phyloP scores from a whole-genome alignment of 2,797 vertebrate species.

The Emys orbicularis region DNA sequence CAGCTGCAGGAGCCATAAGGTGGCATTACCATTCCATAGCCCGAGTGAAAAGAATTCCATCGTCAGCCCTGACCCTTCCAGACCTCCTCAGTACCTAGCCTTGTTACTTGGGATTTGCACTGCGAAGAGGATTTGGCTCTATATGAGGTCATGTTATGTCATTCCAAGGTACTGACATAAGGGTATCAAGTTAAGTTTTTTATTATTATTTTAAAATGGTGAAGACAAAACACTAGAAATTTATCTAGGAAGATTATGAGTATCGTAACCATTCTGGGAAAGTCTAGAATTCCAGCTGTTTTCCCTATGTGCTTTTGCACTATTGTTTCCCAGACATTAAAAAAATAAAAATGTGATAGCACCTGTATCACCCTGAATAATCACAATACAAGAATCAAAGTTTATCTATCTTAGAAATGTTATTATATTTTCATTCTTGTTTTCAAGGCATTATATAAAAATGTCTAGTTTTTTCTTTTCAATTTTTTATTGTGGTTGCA shows the following conservation, averaged over 20 bases:
- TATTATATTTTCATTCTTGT: conserved; percentile 12
- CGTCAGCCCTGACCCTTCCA: background rate
- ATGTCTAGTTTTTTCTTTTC: background rate
- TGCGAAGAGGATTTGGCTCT: background rate
- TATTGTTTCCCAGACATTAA: background rate
- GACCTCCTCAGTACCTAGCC: background rate
- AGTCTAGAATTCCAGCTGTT: conserved; percentile 1
- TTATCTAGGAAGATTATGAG: background rate
- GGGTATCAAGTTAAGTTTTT: background rate
- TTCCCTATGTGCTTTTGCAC: background rate
- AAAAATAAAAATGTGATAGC: background rate
- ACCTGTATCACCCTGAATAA: background rate
- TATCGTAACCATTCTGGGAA: background rate
- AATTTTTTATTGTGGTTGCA: background rate
- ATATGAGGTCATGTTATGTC: background rate
- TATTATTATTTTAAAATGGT: background rate
- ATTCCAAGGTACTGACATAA: background rate
- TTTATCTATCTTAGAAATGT: background rate
- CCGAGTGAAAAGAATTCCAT: background rate
- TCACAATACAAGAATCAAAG: background rate
- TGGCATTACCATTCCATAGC: background rate
- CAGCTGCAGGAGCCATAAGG: background rate
- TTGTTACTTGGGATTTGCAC: background rate
- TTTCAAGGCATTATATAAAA: conserved; percentile 3
- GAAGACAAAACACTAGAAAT: background rate